Evolutionary conservation across 1,140 invertebrate genomes (phyloP).

Genomic region (Olivierus martensii): DNA sequence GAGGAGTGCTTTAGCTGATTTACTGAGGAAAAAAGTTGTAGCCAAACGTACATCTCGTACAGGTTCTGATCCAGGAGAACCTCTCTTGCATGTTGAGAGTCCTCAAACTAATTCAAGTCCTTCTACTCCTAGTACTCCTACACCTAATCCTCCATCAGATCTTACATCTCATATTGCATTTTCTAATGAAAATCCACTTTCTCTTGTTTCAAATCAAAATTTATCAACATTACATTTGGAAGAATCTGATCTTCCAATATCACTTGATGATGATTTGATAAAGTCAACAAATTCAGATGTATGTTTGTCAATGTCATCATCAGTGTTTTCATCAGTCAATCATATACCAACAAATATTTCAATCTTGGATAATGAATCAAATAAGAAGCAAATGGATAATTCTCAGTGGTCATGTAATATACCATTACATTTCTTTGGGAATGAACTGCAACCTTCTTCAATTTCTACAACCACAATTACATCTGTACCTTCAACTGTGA

Average conservation of each 20-base stretch:
- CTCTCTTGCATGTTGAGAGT: not conserved
- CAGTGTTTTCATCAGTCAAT: too few relatives aligned
- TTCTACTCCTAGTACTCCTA: not conserved
- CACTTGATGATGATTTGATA: not conserved
- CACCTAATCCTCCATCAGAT: not conserved
- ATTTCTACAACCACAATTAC: not conserved
- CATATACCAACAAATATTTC: not conserved
- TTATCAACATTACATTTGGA: not conserved
- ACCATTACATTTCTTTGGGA: too few relatives aligned
- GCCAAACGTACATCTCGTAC: conserved; percentile 21
- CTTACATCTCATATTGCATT: not conserved
- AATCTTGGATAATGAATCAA: not conserved
- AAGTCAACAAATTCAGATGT: not conserved
- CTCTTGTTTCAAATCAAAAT: not conserved
- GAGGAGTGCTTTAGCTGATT: conserved; percentile 18
- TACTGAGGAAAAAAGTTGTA: conserved; percentile 18
- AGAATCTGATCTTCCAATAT: not conserved
- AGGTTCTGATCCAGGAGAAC: conserved; percentile 21
- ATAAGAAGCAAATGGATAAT: not conserved
- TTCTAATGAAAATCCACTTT: not conserved
- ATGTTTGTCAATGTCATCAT: not conserved
- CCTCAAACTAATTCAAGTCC: too few relatives aligned
- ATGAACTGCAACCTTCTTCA: not conserved
- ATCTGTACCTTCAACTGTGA: not conserved
- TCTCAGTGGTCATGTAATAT: not conserved